These are phyloP conservation scores for Synanceia verrucosa DNA, from an alignment of 2,797 vertebrate genomes.

Conservation along the genomic window DNA sequence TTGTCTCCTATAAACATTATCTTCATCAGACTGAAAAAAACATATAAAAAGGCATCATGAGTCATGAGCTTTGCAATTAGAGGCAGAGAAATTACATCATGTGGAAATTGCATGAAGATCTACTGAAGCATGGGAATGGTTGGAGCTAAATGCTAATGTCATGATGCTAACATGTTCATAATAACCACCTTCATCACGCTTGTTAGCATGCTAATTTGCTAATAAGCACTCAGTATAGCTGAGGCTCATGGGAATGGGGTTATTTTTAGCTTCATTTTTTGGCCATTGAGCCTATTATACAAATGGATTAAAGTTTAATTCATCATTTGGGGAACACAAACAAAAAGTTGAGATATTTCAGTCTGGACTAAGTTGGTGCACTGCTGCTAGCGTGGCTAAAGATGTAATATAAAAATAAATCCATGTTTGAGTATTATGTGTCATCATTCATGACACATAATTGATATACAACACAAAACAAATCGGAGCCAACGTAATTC, in stretches of 20 bases:
- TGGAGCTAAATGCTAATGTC: background rate
- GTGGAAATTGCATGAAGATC: background rate
- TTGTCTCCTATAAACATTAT: background rate
- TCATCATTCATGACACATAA: background rate
- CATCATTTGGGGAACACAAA: background rate
- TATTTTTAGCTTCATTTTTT: too few relatives aligned
- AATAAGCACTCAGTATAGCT: background rate
- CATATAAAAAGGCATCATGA: background rate
- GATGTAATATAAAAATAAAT: background rate
- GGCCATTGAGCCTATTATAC: too few relatives aligned
- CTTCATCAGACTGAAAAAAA: background rate
- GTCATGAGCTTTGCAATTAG: background rate
- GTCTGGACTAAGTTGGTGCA: background rate
- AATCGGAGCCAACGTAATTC: background rate
- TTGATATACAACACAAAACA: background rate
- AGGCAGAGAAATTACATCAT: background rate
- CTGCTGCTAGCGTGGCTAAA: too few relatives aligned
- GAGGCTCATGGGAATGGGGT: background rate
- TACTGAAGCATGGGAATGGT: background rate
- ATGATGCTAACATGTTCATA: background rate
- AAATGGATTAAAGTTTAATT: too few relatives aligned
- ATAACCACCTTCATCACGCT: background rate
- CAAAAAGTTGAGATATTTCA: background rate
- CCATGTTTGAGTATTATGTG: background rate
- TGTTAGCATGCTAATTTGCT: background rate